Evolutionary conservation across 2,113 vertebrate genomes (phyloP).

Genomic region (Nestor notabilis): DNA sequence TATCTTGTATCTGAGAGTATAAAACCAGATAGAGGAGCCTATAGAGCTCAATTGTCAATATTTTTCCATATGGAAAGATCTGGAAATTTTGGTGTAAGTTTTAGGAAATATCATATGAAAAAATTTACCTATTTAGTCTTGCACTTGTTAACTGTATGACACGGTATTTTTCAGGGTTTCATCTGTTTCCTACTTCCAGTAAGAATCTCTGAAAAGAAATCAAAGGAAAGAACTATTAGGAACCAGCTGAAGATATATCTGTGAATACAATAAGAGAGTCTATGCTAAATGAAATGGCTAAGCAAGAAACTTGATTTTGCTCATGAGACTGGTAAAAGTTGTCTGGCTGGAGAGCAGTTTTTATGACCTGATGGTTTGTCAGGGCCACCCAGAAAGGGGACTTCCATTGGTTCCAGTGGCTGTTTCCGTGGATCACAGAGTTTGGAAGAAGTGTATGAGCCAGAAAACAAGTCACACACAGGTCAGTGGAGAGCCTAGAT

Average conservation of each 20-base stretch:
- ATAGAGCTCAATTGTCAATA: not conserved
- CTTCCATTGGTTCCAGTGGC: not conserved
- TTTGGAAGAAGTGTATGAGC: not conserved
- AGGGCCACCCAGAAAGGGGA: not conserved
- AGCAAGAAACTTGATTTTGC: not conserved
- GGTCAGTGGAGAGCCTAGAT: not conserved
- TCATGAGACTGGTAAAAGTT: not conserved
- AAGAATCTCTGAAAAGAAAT: not conserved
- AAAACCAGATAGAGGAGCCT: not conserved
- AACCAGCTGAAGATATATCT: not conserved
- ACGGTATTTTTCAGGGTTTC: not conserved
- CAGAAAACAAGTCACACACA: not conserved
- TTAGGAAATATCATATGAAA: not conserved
- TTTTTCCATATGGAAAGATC: not conserved
- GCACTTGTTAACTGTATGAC: not conserved
- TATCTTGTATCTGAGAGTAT: not conserved
- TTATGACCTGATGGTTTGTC: not conserved
- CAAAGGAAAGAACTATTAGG: not conserved
- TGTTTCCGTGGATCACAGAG: not conserved
- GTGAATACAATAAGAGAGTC: not conserved
- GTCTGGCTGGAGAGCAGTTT: not conserved
- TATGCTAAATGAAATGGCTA: not conserved
- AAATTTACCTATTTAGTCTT: not conserved
- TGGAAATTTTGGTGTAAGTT: not conserved
- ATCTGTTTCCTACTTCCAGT: not conserved